Evolutionary conservation across 2,888 invertebrate species (phyloP).

Genomic region (Hypena proboscidalis): DNA sequence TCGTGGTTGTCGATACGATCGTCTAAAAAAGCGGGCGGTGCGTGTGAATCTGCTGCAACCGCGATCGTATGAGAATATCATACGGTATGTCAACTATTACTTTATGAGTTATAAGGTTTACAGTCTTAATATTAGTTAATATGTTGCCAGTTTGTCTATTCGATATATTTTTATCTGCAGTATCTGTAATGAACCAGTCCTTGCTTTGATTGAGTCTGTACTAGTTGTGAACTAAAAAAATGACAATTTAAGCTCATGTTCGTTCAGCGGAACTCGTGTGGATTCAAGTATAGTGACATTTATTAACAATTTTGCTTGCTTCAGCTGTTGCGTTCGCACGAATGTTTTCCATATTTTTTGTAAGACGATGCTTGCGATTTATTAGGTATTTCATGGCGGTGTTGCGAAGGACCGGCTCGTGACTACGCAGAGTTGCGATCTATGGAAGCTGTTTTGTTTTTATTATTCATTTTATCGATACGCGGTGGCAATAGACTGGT

Average conservation of each 20-base stretch:
- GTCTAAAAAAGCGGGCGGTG: conserved; percentile 67
- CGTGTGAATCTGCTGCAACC: conserved; percentile 79
- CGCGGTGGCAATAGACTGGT: conserved; percentile 52
- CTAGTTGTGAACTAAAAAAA: conserved; percentile 29
- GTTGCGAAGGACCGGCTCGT: conserved; percentile 56
- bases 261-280: conserved; percentile 23
- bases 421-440: conserved; percentile 57
- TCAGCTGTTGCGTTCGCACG: conserved; percentile 33
- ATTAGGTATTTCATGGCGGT: conserved; percentile 51
- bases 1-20: conserved; percentile 67
- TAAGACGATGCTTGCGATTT: conserved; percentile 45
- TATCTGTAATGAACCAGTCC: conserved; percentile 36
- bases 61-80: conserved; percentile 74
- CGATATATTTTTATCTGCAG: conserved; percentile 38
- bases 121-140: conserved; percentile 54
- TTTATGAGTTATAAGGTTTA: conserved; percentile 58
- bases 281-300: conserved; percentile 29
- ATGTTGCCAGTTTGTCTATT: conserved; percentile 38
- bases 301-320: conserved; percentile 38
- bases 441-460: conserved; percentile 50
- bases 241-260: conserved; percentile 25
- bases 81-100: conserved; percentile 59
- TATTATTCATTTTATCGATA: conserved; percentile 55
- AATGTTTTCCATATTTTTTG: conserved; percentile 43
- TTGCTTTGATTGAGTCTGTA: conserved; percentile 27